These are phyloP conservation scores for Andricus quercusramuli DNA, from an alignment of 2,888 invertebrate species.

Conservation along the genomic window DNA sequence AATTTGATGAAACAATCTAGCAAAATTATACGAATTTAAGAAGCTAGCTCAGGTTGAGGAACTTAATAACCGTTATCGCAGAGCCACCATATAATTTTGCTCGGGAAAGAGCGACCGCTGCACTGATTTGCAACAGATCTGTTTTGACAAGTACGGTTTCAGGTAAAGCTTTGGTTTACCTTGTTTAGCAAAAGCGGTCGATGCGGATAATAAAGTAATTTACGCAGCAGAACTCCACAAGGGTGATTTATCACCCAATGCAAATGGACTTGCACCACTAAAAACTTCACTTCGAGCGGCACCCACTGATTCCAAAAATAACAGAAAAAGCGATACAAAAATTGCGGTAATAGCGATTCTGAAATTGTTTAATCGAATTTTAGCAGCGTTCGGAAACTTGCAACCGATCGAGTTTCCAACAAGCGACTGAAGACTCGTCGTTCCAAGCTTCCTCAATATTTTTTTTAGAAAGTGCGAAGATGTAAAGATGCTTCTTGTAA, in stretches of 20 bases:
- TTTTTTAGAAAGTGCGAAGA: conserved; percentile 32
- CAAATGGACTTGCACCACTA: neutral
- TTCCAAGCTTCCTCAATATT: neutral
- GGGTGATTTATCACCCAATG: conserved; percentile 27
- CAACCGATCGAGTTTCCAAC: conserved; percentile 5
- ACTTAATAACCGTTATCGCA: conserved; percentile 31
- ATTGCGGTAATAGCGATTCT: neutral
- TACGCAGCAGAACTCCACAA: conserved; percentile 20
- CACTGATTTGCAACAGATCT: conserved; percentile 33
- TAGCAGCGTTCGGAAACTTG: conserved; percentile 20
- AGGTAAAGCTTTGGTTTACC: conserved; percentile 40
- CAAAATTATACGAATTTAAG: conserved; percentile 24
- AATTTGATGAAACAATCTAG: conserved; percentile 22
- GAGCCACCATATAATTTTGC: conserved; percentile 27
- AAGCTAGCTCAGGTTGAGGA: neutral
- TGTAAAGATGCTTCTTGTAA: conserved; percentile 20
- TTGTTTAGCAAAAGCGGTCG: conserved; percentile 60
- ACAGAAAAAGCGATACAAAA: neutral
- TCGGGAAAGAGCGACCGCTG: neutral
- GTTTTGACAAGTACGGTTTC: conserved; percentile 35
- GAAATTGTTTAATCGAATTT: conserved; percentile 10
- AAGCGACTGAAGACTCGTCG: conserved; percentile 20
- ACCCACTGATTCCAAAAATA: neutral
- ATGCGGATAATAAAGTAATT: conserved; percentile 65
- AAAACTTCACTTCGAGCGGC: conserved; percentile 15